Conservation (phyloP, 2,113 vertebrate genomes). For the Percina caprodes region DNA sequence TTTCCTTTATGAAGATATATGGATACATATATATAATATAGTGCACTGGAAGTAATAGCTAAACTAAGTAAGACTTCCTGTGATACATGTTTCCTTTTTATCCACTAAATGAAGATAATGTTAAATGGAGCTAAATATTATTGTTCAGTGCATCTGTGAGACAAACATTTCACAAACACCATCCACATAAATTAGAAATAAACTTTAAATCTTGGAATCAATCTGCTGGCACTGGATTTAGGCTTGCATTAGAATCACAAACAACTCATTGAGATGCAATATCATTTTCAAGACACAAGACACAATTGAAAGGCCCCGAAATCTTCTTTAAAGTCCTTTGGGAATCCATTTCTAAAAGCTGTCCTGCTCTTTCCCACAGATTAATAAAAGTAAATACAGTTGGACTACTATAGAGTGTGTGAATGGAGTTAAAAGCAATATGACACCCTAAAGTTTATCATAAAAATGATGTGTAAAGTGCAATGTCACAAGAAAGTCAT, state of each 20-base stretch:
- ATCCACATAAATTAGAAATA: conserved; percentile 15
- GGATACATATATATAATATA: not conserved
- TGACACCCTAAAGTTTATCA: conserved; percentile 15
- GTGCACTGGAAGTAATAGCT: not conserved
- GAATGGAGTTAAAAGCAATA: conserved; percentile 40
- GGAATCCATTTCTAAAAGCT: conserved; percentile 17
- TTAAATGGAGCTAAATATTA: not conserved
- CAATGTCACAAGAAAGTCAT: conserved; percentile 58
- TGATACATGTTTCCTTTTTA: not conserved
- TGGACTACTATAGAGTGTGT: conserved; percentile 42
- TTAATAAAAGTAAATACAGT: conserved; percentile 18
- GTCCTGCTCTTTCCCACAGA: conserved; percentile 12
- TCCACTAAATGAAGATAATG: conserved; percentile 8
- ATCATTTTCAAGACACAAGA: conserved; percentile 10
- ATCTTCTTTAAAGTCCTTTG: conserved; percentile 26
- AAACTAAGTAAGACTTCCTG: not conserved
- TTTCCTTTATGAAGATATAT: conserved; percentile 2
- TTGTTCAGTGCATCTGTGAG: not conserved
- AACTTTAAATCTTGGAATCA: conserved; percentile 8
- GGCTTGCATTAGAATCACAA: not conserved
- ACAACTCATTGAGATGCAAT: conserved; percentile 17
- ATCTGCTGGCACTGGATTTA: conserved; percentile 18
- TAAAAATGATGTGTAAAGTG: conserved; percentile 72
- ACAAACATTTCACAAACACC: conserved; percentile 4
- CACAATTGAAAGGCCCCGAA: conserved; percentile 29